phyloP scores from a whole-genome alignment of 2,797 vertebrate species.

The Danio jaintianensis region DNA sequence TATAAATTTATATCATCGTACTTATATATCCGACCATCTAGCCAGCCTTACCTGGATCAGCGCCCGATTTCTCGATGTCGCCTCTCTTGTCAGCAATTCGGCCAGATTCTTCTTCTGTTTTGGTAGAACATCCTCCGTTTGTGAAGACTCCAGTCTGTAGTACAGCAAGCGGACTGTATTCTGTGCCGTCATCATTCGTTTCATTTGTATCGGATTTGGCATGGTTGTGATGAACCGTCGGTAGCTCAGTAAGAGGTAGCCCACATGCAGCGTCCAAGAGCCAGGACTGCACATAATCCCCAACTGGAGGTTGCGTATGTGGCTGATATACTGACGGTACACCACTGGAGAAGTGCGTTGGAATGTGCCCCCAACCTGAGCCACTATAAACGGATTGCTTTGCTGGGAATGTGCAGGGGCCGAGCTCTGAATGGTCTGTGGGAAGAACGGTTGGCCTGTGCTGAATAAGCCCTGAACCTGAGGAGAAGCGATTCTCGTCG shows the following conservation, averaged over 20 bases:
- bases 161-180: conserved; percentile 86
- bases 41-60: conserved; percentile 92
- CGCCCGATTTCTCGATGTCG: conserved; percentile 86
- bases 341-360: conserved; percentile 82
- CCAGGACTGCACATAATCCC: conserved; percentile 94
- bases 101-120: conserved; percentile 84
- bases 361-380: conserved; percentile 90
- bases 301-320: conserved; percentile 86
- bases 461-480: conserved; percentile 84
- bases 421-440: conserved; percentile 87
- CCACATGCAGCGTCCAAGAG: conserved; percentile 90
- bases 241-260: conserved; percentile 90
- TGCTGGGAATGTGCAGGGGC: conserved; percentile 90
- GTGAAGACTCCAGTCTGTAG: conserved; percentile 90
- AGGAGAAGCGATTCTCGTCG: conserved; percentile 88
- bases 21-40: conserved; percentile 48
- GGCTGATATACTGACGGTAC: conserved; percentile 89
- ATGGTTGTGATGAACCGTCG: conserved; percentile 87
- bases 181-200: conserved; percentile 84
- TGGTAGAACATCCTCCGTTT: conserved; percentile 87
- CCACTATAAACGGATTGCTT: conserved; percentile 86
- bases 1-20: not conserved
- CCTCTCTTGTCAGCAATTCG: conserved; percentile 83
- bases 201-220: conserved; percentile 90
- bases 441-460: conserved; percentile 82